A percentile compares a stretch with the other conserved stretches of the same genome.
Conservation (phyloP, 1,140 invertebrate genomes). For the Tetramorium simillimum region DNA sequence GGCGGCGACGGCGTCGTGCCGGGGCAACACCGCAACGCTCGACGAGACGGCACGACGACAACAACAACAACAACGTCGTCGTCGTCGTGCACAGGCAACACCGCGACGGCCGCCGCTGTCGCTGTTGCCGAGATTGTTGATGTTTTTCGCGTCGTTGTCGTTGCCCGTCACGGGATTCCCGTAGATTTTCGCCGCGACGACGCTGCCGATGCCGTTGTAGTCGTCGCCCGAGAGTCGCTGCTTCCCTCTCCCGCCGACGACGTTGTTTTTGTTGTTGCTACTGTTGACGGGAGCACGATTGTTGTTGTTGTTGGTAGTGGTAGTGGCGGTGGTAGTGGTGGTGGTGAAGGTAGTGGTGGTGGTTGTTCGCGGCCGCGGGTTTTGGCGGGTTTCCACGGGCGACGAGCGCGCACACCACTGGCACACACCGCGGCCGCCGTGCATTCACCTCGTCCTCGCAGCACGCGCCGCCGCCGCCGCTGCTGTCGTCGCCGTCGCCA, state of each 20-base stretch:
- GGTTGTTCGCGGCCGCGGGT: slow-evolving; percentile 76
- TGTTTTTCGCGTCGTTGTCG: background rate
- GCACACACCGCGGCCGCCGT: slow-evolving; percentile 78
- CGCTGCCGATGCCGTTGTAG: background rate
- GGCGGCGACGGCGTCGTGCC: slow-evolving; percentile 62
- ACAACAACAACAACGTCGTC: background rate
- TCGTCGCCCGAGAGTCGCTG: background rate
- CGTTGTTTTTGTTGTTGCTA: slow-evolving; percentile 37
- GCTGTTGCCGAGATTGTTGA: background rate
- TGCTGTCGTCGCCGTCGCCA: slow-evolving; percentile 68
- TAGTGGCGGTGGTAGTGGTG: slow-evolving; percentile 5
- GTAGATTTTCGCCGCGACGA: background rate
- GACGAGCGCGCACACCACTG: slow-evolving; percentile 75
- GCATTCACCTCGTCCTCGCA: slow-evolving; percentile 80
- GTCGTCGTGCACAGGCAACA: background rate
- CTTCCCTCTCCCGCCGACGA: slow-evolving; percentile 3
- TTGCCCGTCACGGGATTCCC: slow-evolving; percentile 27
- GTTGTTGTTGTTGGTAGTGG: background rate
- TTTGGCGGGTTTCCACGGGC: slow-evolving; percentile 78
- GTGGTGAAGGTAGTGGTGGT: slow-evolving; percentile 56
- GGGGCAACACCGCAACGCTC: slow-evolving; percentile 26
- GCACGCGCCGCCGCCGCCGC: slow-evolving; percentile 69
- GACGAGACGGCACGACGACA: slow-evolving; percentile 45
- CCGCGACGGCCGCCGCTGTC: background rate
- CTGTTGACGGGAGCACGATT: slow-evolving; percentile 8